Base-by-base conservation (phyloP, 2,888 invertebrate species). In the Melinaea marsaeus region DNA sequence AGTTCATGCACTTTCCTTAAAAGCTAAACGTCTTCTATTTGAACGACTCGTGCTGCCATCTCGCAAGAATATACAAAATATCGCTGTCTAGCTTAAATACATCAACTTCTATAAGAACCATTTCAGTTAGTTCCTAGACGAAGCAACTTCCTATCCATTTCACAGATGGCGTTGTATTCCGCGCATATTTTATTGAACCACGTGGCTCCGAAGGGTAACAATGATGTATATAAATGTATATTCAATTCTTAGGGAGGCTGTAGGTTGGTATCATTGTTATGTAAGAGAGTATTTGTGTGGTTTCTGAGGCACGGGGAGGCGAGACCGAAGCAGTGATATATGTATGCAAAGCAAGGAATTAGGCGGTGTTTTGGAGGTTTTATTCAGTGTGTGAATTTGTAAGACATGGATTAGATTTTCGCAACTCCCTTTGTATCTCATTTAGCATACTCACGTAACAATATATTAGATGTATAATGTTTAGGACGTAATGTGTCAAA, bases 181-280 rank as follows among this genome's bases (percentile, higher is more conserved):
- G 74, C 70, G 72, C 74, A 72, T 75, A 77, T 74, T 79, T 86
- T 88, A 89, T 89, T 81, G 88, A 89, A 89, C 87, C 84, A 88
- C 88, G 86, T 88, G 88, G 82, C 77, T 69, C 69, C 68, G 67
- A 72, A 59, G 61, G 59, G 72, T 51, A 51, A 51, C 51, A 11
- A 51, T 69, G 45, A 58, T 58, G 63, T 62, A 65, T 64, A 71
- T 72, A 68, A 71, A 71, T 74, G 72, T 72, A 69, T 62, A 59
- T 71, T 74, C 79, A 79, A 81, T 79, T 79, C 79, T 81, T 78
- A 80, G 74, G 77, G 78, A 80, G 77, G 79, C 79, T 81, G 81
- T 81, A 82, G 81, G 78, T 76, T 84, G 80, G 84, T 83, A 88
- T 87, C 85, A 88, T 88, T 88, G 88, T 90, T 89, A 88, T 88